phyloP scores from a whole-genome alignment of 2,888 invertebrate genomes.

The Synanthedon andrenaeformis region DNA sequence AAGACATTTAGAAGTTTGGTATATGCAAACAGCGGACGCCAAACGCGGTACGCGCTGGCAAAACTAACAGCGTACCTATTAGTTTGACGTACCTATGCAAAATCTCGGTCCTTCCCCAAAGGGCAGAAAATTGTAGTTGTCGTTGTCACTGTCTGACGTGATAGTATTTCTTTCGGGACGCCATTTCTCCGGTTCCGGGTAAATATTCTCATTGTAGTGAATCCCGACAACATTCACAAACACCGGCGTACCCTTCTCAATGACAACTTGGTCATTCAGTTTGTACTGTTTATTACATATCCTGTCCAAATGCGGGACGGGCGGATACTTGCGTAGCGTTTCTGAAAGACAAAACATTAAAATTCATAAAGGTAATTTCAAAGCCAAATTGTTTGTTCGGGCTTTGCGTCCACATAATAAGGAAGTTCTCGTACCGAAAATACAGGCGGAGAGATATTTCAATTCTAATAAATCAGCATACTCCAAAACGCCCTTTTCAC shows the following conservation, averaged over 20 bases:
- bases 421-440: constrained; percentile 8
- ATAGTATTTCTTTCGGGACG: constrained; percentile 33
- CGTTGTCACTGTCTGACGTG: constrained; percentile 30
- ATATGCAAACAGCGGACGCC: too few species aligned
- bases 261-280: constrained; percentile 29
- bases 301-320: constrained; percentile 35
- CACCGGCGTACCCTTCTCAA: constrained; percentile 37
- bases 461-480: constrained; percentile 42
- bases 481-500: constrained; percentile 33
- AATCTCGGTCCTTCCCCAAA: constrained; percentile 52
- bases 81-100: constrained; percentile 17
- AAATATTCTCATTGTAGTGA: constrained; percentile 33
- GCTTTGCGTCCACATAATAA: neutral
- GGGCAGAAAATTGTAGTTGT: constrained; percentile 36
- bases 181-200: constrained; percentile 40
- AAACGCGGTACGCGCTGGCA: too few species aligned
- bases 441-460: constrained; percentile 40
- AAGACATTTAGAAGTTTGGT: too few species aligned
- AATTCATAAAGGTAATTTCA: neutral
- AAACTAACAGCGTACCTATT: too few species aligned
- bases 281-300: constrained; percentile 28
- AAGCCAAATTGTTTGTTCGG: too few species aligned
- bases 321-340: constrained; percentile 40
- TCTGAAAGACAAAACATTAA: constrained; percentile 23
- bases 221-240: constrained; percentile 38